Conservation (phyloP, 2,797 vertebrate species). For the Ficedula albicollis region DNA sequence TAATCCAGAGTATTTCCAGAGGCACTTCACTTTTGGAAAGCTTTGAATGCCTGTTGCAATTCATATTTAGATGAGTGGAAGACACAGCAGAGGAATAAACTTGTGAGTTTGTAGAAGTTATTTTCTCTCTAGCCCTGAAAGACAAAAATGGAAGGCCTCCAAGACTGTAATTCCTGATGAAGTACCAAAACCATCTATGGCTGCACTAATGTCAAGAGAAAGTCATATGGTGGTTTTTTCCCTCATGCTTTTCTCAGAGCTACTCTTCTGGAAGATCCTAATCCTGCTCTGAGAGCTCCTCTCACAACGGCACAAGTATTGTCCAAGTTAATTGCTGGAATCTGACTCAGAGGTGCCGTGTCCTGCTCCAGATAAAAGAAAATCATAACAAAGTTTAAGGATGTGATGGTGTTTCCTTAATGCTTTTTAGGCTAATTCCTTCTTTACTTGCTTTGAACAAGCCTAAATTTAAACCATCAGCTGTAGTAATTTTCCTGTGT, state of each 20-base stretch:
- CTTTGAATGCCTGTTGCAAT: not conserved
- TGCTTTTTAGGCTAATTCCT: not conserved
- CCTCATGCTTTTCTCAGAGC: not conserved
- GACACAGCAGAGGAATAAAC: not conserved
- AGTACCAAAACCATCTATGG: not conserved
- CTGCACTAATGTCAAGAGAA: not conserved
- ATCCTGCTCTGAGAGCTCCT: not conserved
- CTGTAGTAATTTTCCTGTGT: not conserved
- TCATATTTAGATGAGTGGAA: not conserved
- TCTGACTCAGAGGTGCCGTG: not conserved
- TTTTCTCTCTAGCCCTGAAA: not conserved
- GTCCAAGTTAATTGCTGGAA: not conserved
- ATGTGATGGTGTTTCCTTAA: not conserved
- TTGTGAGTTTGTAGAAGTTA: not conserved
- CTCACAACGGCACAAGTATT: not conserved
- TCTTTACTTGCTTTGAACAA: not conserved
- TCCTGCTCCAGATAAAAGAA: not conserved
- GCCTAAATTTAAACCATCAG: not conserved
- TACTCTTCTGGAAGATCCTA: not conserved
- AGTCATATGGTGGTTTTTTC: accelerated
- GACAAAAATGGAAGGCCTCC: not conserved
- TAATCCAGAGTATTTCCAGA: not conserved
- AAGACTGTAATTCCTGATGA: not conserved
- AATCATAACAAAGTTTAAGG: not conserved
- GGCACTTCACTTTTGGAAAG: not conserved